Evolutionary conservation across 1,140 invertebrate species (phyloP), one percentile per base, ranked within the genome.

Genomic region (Tyrophagus putrescentiae): DNA sequence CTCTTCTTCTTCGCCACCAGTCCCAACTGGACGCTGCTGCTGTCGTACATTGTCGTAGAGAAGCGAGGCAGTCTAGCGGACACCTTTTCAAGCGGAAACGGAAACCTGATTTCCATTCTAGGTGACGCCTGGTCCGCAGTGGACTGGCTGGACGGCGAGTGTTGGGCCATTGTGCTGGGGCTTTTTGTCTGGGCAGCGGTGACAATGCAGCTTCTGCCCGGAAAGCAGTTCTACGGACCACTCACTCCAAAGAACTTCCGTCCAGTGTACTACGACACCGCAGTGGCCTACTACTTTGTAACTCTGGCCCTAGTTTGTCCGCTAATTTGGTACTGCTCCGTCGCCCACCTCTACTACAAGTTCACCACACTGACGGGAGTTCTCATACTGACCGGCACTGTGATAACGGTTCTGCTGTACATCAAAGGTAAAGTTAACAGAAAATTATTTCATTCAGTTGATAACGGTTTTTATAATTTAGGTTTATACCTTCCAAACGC

Each of bases 371-470:
- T 62, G 29, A 29, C 34, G 7, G 60, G 13, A 0, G 21, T n/a
- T 29, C 21, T 62, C n/a, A 44, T 41, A 11, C 11, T 62, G 21
- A 44, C 50, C 48, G 60, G 60, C 11, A 16, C 60, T 18, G 6
- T 61, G 4, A 68, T 27, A 70, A 73, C 52, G 72, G 7, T 60
- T 7, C 27, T 58, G 6, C 21, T 60, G 6, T 60, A 25, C 23
- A 27, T 60, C 7, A 60, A 60, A 60, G 58, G 58, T 28, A 56
- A 9, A n/a, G n/a, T 39, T n/a, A 39, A 39, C 36, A 13, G n/a
- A 39, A 13, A n/a, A 39, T 13, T n/a, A 39, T 39, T n/a, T 13
- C 13, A 13, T 39, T 39, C n/a, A 39, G n/a, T 39, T n/a, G n/a
- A 39, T 48, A 48, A 48, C 31, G 23, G 23, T 5, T 48, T 48